Evolutionary conservation across 2,113 vertebrate species (phyloP).

Genomic region (Oceanites oceanicus): DNA sequence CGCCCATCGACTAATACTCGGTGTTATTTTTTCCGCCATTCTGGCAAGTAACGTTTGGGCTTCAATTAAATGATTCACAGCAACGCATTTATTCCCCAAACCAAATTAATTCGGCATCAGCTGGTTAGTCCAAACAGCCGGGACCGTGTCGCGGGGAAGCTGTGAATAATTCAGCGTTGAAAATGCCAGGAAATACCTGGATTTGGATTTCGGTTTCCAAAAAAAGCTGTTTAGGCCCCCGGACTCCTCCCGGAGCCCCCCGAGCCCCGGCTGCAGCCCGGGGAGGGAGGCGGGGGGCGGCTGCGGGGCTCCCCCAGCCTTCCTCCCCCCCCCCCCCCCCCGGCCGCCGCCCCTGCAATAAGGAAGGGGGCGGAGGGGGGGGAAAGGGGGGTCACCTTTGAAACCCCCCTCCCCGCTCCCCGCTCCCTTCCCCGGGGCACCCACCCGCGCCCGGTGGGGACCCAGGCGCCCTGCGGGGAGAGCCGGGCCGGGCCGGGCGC

Average conservation of each 20-base stretch:
- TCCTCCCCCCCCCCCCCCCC: not conserved
- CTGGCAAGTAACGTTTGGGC: not conserved
- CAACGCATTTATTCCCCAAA: not conserved
- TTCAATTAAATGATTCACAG: not conserved
- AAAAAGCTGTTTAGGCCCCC: not conserved
- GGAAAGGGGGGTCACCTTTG: not conserved
- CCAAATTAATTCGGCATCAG: not conserved
- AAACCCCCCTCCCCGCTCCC: not conserved
- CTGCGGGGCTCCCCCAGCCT: not conserved
- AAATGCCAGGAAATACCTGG: not conserved
- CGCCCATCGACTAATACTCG: not conserved
- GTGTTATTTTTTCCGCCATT: not conserved
- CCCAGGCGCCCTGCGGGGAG: not conserved
- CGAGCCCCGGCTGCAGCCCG: not conserved
- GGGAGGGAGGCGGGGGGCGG: not conserved
- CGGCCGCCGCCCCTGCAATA: not conserved
- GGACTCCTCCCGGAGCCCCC: too few relatives aligned
- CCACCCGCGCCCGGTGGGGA: not conserved
- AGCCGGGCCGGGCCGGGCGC: not conserved
- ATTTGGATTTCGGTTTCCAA: not conserved
- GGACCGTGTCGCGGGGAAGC: not conserved
- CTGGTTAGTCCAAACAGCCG: rapidly evolving
- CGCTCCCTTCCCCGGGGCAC: not conserved
- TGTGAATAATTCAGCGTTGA: not conserved
- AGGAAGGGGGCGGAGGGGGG: not conserved